These are phyloP conservation scores for Sitta europaea DNA, from an alignment of 2,113 vertebrate genomes.

Conservation along the genomic window DNA sequence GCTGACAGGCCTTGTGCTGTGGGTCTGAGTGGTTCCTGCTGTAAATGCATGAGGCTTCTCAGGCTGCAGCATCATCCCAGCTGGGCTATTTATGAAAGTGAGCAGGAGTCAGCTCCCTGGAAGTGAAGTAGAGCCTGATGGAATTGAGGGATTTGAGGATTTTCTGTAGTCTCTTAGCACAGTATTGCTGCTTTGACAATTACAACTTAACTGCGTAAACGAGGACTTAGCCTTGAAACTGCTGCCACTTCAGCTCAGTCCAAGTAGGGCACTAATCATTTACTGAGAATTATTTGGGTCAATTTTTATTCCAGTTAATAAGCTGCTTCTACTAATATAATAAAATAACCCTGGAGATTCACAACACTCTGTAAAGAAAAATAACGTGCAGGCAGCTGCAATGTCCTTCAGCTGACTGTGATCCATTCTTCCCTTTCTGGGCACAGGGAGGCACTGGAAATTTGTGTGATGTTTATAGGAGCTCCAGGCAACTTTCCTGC, in stretches of 20 bases:
- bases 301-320: background rate
- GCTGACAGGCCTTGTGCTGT: background rate
- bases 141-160: conserved; percentile 25
- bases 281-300: conserved; percentile 14
- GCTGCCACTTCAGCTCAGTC: background rate
- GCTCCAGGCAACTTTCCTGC: background rate
- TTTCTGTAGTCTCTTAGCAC: background rate
- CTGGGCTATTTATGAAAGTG: background rate
- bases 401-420: conserved; percentile 7
- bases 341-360: background rate
- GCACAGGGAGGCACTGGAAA: background rate
- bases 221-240: conserved; percentile 25
- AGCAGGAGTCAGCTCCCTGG: background rate
- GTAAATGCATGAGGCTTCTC: background rate
- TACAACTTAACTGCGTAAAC: background rate
- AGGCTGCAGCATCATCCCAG: background rate
- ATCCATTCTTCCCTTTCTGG: background rate
- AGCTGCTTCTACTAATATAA: background rate
- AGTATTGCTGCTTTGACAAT: background rate
- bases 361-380: background rate
- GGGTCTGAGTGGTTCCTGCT: background rate
- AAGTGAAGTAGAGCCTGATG: background rate
- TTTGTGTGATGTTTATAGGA: background rate
- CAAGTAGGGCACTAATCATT: conserved; percentile 15
- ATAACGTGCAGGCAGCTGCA: conserved; percentile 2